Base-by-base conservation (phyloP, 1,140 invertebrate genomes). In the Macrocentrus cingulum region DNA sequence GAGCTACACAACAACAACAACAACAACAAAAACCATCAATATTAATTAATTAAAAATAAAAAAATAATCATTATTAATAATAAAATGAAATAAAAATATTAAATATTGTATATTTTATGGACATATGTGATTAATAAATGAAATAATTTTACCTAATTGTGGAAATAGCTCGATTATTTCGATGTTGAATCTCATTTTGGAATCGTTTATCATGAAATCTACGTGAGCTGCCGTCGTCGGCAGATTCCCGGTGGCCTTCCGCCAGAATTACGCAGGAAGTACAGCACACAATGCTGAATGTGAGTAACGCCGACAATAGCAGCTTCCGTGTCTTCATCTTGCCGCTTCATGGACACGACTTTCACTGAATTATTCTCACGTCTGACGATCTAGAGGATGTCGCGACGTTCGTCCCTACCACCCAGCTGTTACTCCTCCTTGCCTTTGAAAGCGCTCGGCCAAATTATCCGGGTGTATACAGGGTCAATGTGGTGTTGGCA, bases 301-400 rank as follows among this genome's bases (percentile, higher is more conserved):
- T 32, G 13, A 70, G 42, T 32, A 64, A 19, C 50, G 70, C 53
- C 48, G 50, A 41, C 53, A 66, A 29, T 62, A 60, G 46, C 37
- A 60, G 59, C 56, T 65, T 63, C 60, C 63, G 64, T 51, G 58
- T 71, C 66, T 49, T 68, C 70, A 69, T 71, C 68, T 66, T 66
- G 60, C 50, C 65, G 63, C 62, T 61, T 67, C 66, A 69, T 67
- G 63, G 64, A 69, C 64, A 66, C 66, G 60, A 44, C 50, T 46
- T 59, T 59, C 57, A 63, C 56, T 64, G 61, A 59, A 62, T 56
- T 56, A 54, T 55, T 48, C 46, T 49, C 45, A 56, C 56, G 48
- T 37, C 52, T 22, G 34, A 20, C 22, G 53, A 16, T 18, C 42
- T 49, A 18, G 42, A 50, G 37, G 55, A 56, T 54, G 53, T 55